Conservation (phyloP, 2,888 invertebrate genomes). For the Calliphora vomitoria region DNA sequence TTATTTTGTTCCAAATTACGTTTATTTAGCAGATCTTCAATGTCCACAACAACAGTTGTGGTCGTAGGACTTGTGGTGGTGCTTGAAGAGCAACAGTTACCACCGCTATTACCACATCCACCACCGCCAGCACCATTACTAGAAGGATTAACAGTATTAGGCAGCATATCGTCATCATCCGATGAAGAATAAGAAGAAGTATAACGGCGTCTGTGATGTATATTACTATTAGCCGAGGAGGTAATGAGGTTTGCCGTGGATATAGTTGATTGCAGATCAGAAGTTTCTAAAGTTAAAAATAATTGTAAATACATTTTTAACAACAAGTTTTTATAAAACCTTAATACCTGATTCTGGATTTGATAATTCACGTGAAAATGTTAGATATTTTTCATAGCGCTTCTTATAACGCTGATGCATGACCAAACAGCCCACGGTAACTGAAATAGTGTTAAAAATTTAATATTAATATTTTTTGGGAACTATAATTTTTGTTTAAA, state of each 20-base stretch:
- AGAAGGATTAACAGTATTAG: slow-evolving; percentile 71
- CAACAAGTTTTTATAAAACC: background rate
- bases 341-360: slow-evolving; percentile 83
- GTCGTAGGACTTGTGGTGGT: slow-evolving; percentile 79
- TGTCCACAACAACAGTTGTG: slow-evolving; percentile 86
- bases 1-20: slow-evolving; percentile 71
- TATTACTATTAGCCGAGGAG: slow-evolving; percentile 75
- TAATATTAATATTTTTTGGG: background rate
- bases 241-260: slow-evolving; percentile 82
- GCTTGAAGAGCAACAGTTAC: slow-evolving; percentile 81
- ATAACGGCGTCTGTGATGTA: slow-evolving; percentile 78
- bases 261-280: slow-evolving; percentile 81
- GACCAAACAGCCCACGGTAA: slow-evolving; percentile 92
- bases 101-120: slow-evolving; percentile 79
- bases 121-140: slow-evolving; percentile 32
- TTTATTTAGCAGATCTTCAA: slow-evolving; percentile 87
- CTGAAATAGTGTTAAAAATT: slow-evolving; percentile 82
- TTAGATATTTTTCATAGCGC: slow-evolving; percentile 88
- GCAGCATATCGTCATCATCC: slow-evolving; percentile 82
- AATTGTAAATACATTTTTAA: background rate
- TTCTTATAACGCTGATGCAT: slow-evolving; percentile 92
- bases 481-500: background rate
- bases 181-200: slow-evolving; percentile 82
- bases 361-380: slow-evolving; percentile 87
- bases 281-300: slow-evolving; percentile 75